These are phyloP conservation scores for Protonibea diacanthus DNA, from an alignment of 2,797 vertebrate species.

Conservation along the genomic window DNA sequence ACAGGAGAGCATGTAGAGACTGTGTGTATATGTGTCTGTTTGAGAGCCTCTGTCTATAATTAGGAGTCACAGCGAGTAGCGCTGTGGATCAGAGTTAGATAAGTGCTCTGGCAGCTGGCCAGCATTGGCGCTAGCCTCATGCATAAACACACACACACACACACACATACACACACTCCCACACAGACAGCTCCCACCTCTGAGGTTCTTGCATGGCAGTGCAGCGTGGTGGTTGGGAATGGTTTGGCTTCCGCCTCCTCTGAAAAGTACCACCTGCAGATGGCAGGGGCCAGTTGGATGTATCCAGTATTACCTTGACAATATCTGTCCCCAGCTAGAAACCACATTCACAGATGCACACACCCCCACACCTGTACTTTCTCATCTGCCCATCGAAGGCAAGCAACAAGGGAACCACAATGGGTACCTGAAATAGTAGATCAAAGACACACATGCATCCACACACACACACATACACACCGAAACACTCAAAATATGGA, in stretches of 20 bases:
- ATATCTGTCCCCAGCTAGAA: slow-evolving; percentile 51
- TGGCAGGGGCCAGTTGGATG: slow-evolving; percentile 55
- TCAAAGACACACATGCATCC: slow-evolving; percentile 49
- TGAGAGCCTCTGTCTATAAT: slow-evolving; percentile 81
- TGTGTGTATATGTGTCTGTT: slow-evolving; percentile 71
- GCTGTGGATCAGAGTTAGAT: slow-evolving; percentile 82
- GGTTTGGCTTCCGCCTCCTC: slow-evolving; percentile 44
- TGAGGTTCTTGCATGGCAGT: slow-evolving; percentile 39
- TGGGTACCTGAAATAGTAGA: slow-evolving; percentile 49
- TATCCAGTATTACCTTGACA: slow-evolving; percentile 65
- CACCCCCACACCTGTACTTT: slow-evolving; percentile 59
- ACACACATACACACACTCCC: slow-evolving; percentile 36
- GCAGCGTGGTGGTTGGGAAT: slow-evolving; percentile 42
- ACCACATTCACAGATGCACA: slow-evolving; percentile 52
- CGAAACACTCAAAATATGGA: slow-evolving; percentile 45
- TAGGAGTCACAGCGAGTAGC: slow-evolving; percentile 80
- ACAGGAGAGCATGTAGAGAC: slow-evolving; percentile 74
- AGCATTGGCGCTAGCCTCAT: slow-evolving; percentile 55
- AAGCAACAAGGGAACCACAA: slow-evolving; percentile 55
- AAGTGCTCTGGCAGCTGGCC: slow-evolving; percentile 82
- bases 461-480: slow-evolving; percentile 34
- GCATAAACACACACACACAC: slow-evolving; percentile 15
- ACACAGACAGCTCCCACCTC: slow-evolving; percentile 50
- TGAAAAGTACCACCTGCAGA: slow-evolving; percentile 70
- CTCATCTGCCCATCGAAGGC: slow-evolving; percentile 50